Base-by-base conservation (phyloP, 1,140 invertebrate genomes). In the Melanaphis sacchari region DNA sequence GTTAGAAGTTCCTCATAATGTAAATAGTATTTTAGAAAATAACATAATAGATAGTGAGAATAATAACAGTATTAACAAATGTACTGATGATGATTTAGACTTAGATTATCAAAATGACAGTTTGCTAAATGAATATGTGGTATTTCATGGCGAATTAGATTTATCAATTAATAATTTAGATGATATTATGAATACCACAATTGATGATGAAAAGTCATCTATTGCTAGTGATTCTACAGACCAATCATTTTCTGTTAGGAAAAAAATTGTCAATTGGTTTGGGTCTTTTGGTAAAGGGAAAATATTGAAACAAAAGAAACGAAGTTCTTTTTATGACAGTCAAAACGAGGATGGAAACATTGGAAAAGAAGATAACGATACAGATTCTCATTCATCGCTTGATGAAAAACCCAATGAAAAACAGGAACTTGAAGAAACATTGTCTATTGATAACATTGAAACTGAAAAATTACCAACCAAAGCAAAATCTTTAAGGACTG, bases 401-500 rank as follows among this genome's bases (percentile, higher is more conserved):
- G 93, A 94, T 46, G 91, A 90, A 0, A 66, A 94, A 88, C 92
- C 85, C 4, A 49, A 90, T 54, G 49, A 93, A 85, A 81, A 81
- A 85, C 46, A 90, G 1, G 59, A 93, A 40, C 52, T 85, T 89
- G 59, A 40, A 0, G 41, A 94, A 90, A 66, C 81, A 49, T 85
- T 84, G 36, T 66, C 95, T 90, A 49, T 94, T 18, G 90, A 93
- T 0, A 59, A 88, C 11, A 94, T 94, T 52, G 94, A 94, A 81
- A 94, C 94, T 93, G 91, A 87, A 24, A 91, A 94, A 24, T 94
- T 95, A 52, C 94, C 94, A 38, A 95, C 95, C 88, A 95, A 95
- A 84, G 95, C 95, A 93, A 96, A 96, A 93, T 95, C 95, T 6
- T 96, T 95, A 94, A 96, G 95, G 59, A 96, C 97, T 82, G 97